Conservation (phyloP, 2,797 vertebrate species). For the Manis pentadactyla region DNA sequence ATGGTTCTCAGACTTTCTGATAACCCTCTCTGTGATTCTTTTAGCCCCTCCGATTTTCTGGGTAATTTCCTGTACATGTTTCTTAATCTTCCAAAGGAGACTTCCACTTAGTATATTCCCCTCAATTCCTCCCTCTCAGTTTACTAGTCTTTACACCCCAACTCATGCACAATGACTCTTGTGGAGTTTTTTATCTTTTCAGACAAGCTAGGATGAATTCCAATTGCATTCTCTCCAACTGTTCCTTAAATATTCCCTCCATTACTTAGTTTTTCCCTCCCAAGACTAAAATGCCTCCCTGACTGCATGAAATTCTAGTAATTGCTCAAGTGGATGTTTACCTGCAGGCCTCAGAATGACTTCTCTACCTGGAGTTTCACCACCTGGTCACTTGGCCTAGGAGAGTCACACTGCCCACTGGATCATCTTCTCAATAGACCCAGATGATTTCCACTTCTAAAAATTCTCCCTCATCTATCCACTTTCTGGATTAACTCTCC, state of each 20-base stretch:
- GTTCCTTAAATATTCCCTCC: constrained; percentile 64
- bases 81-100: constrained; percentile 41
- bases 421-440: constrained; percentile 44
- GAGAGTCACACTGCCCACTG: neutral
- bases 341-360: neutral
- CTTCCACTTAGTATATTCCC: neutral
- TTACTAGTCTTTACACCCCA: constrained; percentile 66
- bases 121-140: constrained; percentile 1
- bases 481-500: constrained; percentile 23
- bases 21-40: neutral
- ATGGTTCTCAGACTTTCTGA: neutral
- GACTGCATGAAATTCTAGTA: neutral
- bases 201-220: constrained; percentile 68
- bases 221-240: constrained; percentile 68
- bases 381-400: neutral
- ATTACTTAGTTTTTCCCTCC: constrained; percentile 55
- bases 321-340: constrained; percentile 29
- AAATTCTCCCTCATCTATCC: neutral
- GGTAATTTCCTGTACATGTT: neutral
- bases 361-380: neutral
- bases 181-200: constrained; percentile 55
- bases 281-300: constrained; percentile 45
- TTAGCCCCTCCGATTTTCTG: neutral
- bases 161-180: constrained; percentile 30
- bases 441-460: constrained; percentile 4